Base-by-base conservation (phyloP, 2,888 invertebrate species). In the Eupeodes latifasciatus region DNA sequence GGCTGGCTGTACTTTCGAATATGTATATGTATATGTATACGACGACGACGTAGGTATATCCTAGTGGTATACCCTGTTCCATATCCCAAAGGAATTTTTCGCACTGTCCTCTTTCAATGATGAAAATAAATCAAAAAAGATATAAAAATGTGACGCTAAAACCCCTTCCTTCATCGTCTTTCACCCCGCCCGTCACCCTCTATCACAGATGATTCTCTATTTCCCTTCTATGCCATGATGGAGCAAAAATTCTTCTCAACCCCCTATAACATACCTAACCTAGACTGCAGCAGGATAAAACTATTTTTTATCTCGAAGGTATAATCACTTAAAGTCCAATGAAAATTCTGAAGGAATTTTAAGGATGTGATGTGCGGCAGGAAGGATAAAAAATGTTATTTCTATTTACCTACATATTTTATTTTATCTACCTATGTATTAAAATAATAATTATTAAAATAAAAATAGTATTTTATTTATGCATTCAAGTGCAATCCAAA, bases 1-100 rank as follows among this genome's bases (percentile, higher is more conserved):
- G 14, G 34, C 34, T 34, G 27, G 27, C 27, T 27, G 27, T 27
- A 27, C 27, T 27, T 2, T 27, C 27, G 27, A 27, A 27, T 27
- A 27, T 27, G 27, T 27, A 27, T 27, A 27, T 2, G 2, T 2
- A 1, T 1, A 27, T 2, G 2, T 2, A 1, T 1, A 27, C 27
- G 27, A 27, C 27, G 27, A 27, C 27, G 27, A 27, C 27, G 27
- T 27, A 27, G 27, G 27, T 27, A 27, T 27, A 27, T 19, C 3
- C 55, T 19, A 2, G 40, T 7, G 62, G 47, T 53, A 59, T 61
- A 74, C 61, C 19, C 47, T 47, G 27, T 27, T 57, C 76, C 47
- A 74, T 76, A 72, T 84, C 87, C 84, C 87, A 64, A 67, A 80
- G 80, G 80, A 77, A 80, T 81, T 67, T 81, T 81, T 78, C 71